Base-by-base conservation (phyloP, 2,888 invertebrate genomes). In the Ophion ellenae region DNA sequence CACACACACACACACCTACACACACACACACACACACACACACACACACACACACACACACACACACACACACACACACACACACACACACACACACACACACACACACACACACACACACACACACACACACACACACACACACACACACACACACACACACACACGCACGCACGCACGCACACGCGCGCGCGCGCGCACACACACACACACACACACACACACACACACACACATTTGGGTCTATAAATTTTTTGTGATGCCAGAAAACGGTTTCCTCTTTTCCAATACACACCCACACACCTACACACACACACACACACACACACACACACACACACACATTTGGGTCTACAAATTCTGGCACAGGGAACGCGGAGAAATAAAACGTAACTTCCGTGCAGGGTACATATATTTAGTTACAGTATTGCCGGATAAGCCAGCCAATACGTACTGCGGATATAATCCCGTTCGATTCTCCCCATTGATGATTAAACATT, bases 301-400 rank as follows among this genome's bases (percentile, higher is more conserved):
- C 24, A 24, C 40, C 9, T n/a, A 28, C 17, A 47, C 11, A 14
- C 1, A 11, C 14, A n/a, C 3, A 64, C 7, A 9, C 40, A 1
- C 40, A 9, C 40, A 1, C 40, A 9, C 40, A 9, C 40, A 6
- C 40, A 9, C 28, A 70, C 24, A 17, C 40, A 17, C 32, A 1
- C 40, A 40, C 40, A 64, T 64, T 20, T n/a, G 47, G 47, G 53
- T 76, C 76, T 64, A 76, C 66, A 76, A 45, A 76, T 76, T 66
- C 64, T 32, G 53, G 73, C 28, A 28, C 32, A 40, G 53, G 32
- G 53, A 64, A 53, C 2, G 45, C 53, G 32, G 64, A n/a, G 47
- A 53, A 45, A 64, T 66, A 76, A 76, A 76, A 76, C 20, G 53
- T 64, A 32, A 76, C 53, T 76, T 76, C 53, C 32, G 47, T 76